Evolutionary conservation across 37 sponge, comb jelly and placozoan species (phyloP).

Genomic region (Haliclona indistincta): DNA sequence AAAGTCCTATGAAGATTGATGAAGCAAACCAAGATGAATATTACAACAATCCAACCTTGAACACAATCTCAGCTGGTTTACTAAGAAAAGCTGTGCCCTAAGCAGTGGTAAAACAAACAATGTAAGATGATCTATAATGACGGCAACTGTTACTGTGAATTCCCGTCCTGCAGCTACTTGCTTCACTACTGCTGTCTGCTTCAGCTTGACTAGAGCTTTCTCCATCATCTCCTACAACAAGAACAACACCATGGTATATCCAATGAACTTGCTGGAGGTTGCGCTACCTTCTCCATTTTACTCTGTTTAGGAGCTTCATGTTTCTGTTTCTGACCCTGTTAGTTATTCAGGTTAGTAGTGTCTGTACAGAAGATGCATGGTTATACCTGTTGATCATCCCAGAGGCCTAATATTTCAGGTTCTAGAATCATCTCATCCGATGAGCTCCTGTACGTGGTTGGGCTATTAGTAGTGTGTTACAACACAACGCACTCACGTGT

Average conservation of each 20-base stretch:
- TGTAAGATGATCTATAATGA: background rate
- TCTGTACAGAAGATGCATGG: too few species aligned
- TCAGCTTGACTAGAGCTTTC: slow-evolving; percentile 56
- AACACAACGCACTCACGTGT: too few species aligned
- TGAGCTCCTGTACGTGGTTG: background rate
- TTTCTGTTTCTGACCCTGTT: background rate
- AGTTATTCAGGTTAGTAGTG: too few species aligned
- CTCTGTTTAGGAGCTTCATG: background rate
- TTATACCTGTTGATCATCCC: slow-evolving; percentile 8
- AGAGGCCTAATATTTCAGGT: slow-evolving; percentile 64
- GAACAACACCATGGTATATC: background rate
- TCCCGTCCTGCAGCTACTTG: slow-evolving; percentile 91
- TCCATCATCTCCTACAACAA: slow-evolving; percentile 55
- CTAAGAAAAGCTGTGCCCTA: slow-evolving; percentile 83
- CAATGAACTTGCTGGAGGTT: background rate
- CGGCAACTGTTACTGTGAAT: slow-evolving; percentile 64
- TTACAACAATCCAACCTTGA: slow-evolving; percentile 27
- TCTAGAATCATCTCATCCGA: slow-evolving; percentile 21
- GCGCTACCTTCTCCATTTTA: slow-evolving; percentile 25
- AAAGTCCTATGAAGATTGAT: slow-evolving; percentile 61
- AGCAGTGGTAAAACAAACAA: background rate
- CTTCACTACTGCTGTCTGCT: slow-evolving; percentile 54
- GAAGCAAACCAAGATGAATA: slow-evolving; percentile 3
- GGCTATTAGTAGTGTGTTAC: too few species aligned
- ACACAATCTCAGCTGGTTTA: slow-evolving; percentile 78